These are phyloP conservation scores for Aphidius colemani DNA, from an alignment of 2,888 invertebrate genomes.

Conservation along the genomic window DNA sequence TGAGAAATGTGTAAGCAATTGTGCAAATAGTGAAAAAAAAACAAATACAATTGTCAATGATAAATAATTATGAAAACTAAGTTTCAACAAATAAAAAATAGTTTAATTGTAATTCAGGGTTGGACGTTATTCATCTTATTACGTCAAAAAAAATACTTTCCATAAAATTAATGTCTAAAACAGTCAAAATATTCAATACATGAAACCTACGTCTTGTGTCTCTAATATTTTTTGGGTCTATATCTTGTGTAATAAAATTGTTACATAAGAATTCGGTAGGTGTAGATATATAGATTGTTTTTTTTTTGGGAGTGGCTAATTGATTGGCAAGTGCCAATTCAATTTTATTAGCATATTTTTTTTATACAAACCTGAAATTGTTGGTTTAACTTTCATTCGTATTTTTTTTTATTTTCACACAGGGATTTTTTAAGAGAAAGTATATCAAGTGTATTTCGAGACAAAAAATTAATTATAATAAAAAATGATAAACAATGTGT, in stretches of 20 bases:
- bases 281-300: neutral
- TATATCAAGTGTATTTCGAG: too few species aligned
- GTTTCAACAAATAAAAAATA: too few species aligned
- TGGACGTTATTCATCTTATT: too few species aligned
- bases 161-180: too few species aligned
- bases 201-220: conserved; percentile 21
- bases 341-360: neutral
- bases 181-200: conserved; percentile 27
- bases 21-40: too few species aligned
- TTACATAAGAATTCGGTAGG: conserved; percentile 25
- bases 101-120: neutral
- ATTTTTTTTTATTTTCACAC: neutral
- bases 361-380: neutral
- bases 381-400: too few species aligned
- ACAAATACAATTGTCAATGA: too few species aligned
- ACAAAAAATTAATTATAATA: neutral
- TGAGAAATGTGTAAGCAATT: too few species aligned
- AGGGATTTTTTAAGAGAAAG: neutral
- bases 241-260: conserved; percentile 29
- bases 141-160: too few species aligned
- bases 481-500: conserved; percentile 1
- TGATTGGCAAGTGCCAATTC: conserved; percentile 2
- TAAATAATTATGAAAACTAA: too few species aligned
- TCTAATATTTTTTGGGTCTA: conserved; percentile 21
- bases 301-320: conserved; percentile 3